phyloP scores from a whole-genome alignment of 2,888 invertebrate species.

The Mesochorus sp. region DNA sequence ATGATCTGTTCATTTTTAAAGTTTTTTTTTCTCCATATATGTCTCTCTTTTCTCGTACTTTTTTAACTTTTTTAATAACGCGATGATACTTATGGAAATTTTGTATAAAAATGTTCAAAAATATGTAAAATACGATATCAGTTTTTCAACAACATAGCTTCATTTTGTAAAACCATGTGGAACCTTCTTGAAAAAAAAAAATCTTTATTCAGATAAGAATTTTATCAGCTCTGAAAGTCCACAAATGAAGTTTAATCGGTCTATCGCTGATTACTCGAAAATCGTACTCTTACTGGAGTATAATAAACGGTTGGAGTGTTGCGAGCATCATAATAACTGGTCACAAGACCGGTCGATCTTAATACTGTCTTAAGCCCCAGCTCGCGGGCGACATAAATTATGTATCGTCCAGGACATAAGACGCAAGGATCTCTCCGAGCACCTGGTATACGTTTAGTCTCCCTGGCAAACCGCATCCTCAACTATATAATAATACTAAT shows the following conservation, averaged over 20 bases:
- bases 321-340: constrained; percentile 64
- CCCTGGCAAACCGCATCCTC: constrained; percentile 54
- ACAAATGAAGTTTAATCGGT: background rate
- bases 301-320: constrained; percentile 30
- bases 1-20: no score
- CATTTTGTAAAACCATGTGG: no score
- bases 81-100: no score
- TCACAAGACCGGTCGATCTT: constrained; percentile 77
- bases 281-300: constrained; percentile 11
- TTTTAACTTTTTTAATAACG: no score
- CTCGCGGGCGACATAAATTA: constrained; percentile 81
- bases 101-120: no score
- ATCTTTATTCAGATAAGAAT: no score
- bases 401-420: constrained; percentile 81
- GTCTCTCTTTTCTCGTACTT: no score
- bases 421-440: constrained; percentile 80
- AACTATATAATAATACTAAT: constrained; percentile 20
- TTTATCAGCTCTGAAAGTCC: no score
- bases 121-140: no score
- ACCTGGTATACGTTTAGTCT: constrained; percentile 79
- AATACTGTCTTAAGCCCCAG: constrained; percentile 81
- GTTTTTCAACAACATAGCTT: no score
- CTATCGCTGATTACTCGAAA: constrained; percentile 10
- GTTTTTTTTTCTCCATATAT: no score
- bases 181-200: no score